Conservation (phyloP, 1,140 invertebrate genomes). For the Steinernema feltiae region DNA sequence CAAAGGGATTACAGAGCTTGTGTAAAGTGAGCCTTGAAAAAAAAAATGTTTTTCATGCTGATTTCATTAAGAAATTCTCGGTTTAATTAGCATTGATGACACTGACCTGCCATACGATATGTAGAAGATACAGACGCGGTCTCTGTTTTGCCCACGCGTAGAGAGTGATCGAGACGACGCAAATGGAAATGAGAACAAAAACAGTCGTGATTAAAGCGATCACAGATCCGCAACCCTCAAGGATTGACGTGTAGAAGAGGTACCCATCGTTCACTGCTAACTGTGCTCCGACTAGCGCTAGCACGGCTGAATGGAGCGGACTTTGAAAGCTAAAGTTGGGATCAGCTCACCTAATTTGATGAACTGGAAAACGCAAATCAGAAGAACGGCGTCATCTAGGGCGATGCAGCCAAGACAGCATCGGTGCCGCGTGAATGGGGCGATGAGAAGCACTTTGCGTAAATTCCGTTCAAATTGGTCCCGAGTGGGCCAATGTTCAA, state of each 20-base stretch:
- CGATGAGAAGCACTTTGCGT: background rate
- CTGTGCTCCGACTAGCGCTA: background rate
- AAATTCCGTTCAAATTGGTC: background rate
- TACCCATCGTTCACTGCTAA: background rate
- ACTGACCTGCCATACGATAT: background rate
- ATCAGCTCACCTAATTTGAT: background rate
- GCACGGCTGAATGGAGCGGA: background rate
- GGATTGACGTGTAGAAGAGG: background rate
- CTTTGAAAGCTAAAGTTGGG: background rate
- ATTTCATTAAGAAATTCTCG: no score
- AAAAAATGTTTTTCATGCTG: no score
- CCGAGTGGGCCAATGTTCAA: background rate
- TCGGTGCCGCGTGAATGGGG: background rate
- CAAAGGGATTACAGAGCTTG: no score
- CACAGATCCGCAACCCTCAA: background rate
- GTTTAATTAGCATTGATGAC: background rate
- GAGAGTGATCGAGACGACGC: background rate
- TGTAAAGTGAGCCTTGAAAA: no score
- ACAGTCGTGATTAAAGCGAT: background rate
- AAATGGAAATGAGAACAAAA: background rate
- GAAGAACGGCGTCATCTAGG: constrained; percentile 2
- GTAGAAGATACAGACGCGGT: background rate
- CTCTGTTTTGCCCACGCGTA: background rate
- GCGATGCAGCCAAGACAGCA: constrained; percentile 1
- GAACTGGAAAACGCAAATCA: background rate